Conservation (phyloP, 2,888 invertebrate genomes). For the Acrobasis consociella region DNA sequence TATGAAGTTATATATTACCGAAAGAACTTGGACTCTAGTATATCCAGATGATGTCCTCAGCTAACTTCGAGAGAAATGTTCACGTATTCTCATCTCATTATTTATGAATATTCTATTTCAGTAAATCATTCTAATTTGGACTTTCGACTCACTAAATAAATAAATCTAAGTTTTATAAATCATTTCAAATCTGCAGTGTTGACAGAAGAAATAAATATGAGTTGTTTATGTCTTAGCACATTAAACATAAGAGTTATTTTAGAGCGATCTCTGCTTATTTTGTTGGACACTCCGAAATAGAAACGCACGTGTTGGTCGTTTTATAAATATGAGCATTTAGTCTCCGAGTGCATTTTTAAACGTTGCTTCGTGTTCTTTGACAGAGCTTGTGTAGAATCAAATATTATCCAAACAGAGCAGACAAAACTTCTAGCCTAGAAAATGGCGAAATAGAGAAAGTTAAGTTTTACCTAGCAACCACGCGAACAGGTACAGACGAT, state of each 20-base stretch:
- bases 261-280: neutral
- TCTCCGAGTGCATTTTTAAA: conserved; percentile 4
- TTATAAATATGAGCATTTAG: conserved; percentile 28
- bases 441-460: too few species aligned
- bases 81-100: too few species aligned
- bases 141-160: neutral
- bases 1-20: too few species aligned
- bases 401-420: too few species aligned
- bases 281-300: conserved; percentile 24
- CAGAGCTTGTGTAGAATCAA: neutral
- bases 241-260: neutral
- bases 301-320: conserved; percentile 31
- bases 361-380: too few species aligned
- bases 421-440: too few species aligned
- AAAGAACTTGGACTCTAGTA: too few species aligned
- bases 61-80: too few species aligned
- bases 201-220: conserved; percentile 9
- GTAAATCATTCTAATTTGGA: neutral
- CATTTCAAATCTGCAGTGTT: neutral
- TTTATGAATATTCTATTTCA: neutral
- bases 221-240: neutral
- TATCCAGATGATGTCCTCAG: too few species aligned
- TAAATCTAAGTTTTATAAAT: conserved; percentile 4
- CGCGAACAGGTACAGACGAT: too few species aligned
- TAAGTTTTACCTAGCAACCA: too few species aligned